Evolutionary conservation across 37 sponge, comb jelly and placozoan species (phyloP).

Genomic region (Hexactinellida sp.): DNA sequence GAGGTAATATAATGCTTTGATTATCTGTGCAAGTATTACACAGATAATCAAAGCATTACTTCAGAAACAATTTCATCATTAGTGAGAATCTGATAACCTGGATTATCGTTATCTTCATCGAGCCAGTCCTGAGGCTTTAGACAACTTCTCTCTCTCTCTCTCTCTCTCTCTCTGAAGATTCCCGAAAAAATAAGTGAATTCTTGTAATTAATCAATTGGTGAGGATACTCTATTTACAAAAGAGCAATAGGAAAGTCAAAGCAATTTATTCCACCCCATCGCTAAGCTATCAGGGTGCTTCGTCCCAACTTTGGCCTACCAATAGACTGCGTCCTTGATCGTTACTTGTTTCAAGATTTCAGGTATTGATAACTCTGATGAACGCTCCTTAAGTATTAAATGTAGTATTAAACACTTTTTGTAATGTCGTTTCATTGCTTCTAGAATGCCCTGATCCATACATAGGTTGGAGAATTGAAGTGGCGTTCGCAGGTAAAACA

Average conservation of each 20-base stretch:
- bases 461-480: background rate
- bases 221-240: background rate
- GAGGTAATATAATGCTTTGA: too few species aligned
- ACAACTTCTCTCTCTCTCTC: background rate
- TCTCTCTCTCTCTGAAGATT: background rate
- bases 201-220: background rate
- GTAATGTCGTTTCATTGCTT: constrained; percentile 8
- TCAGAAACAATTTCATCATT: constrained; percentile 28
- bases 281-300: constrained; percentile 13
- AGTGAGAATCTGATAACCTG: constrained; percentile 23
- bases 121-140: background rate
- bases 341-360: constrained; percentile 26
- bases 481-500: constrained; percentile 13
- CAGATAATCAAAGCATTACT: too few species aligned
- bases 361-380: constrained; percentile 18
- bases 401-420: background rate
- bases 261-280: constrained; percentile 16
- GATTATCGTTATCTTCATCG: constrained; percentile 16
- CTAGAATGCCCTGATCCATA: background rate
- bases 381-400: constrained; percentile 12
- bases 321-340: constrained; percentile 27
- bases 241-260: constrained; percentile 8
- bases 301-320: constrained; percentile 23
- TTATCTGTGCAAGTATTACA: too few species aligned
- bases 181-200: background rate